Evolutionary conservation across 1,140 invertebrate species (phyloP), one percentile per base, ranked within the genome.

Genomic region (Pogonus chalceus): DNA sequence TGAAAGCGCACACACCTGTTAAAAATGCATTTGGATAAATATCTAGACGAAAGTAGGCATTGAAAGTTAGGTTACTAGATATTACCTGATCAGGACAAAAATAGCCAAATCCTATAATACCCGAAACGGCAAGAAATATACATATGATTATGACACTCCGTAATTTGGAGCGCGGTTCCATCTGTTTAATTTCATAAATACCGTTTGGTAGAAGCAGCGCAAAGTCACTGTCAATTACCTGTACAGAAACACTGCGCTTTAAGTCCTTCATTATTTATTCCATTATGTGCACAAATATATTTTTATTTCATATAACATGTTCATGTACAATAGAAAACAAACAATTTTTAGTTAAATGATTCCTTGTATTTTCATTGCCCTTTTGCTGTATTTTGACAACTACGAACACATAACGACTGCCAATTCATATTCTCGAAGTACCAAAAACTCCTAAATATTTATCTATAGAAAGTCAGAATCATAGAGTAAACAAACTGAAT

Each of bases 31-130:
- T 63, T 67, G 39, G 14, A 60, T 55, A 37, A 39, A 21, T 12
- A 20, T 21, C 51, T 53, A 4, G 48, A 56, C 26, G 3, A 56
- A 2, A 53, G 23, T 56, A 56, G 18, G 14, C 22, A 54, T 18
- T 50, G 20, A 16, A 50, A 52, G 23, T 26, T n/a, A n/a, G n/a
- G n/a, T n/a, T n/a, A n/a, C n/a, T 55, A 61, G 64, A 69, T 12
- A 9, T 72, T 62, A 83, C 81, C 75, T 88, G 84, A 67, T 91
- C 88, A 53, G 88, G 85, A 68, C 88, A 92, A 62, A 90, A 90
- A 72, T 90, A 92, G 59, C 88, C 87, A 64, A 91, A 84, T 65
- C 86, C 88, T 54, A 92, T 77, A 69, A 92, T 89, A 50, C 88
- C 87, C 64, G 85, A 85, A 22, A 90, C 71, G 57, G 85, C 85